phyloP scores from a whole-genome alignment of 2,113 vertebrate genomes.

The Anarhynchus alexandrinus region DNA sequence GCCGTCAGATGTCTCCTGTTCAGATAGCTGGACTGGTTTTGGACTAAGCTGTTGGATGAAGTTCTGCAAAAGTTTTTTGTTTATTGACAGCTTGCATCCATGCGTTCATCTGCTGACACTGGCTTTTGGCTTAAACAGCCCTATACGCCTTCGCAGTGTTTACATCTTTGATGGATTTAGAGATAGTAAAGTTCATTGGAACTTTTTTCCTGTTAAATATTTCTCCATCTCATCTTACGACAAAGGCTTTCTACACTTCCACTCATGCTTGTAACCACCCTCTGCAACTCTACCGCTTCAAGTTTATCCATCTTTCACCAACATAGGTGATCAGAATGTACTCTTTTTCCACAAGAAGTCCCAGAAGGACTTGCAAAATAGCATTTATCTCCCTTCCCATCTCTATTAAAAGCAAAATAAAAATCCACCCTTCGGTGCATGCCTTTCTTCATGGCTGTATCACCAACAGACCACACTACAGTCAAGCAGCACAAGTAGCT shows the following conservation, averaged over 20 bases:
- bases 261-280: neutral
- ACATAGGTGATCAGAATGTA: neutral
- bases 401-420: neutral
- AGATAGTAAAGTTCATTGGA: conserved; percentile 14
- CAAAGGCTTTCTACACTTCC: conserved; percentile 1
- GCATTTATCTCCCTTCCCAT: neutral
- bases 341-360: neutral
- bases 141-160: neutral
- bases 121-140: neutral
- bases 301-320: neutral
- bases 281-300: neutral
- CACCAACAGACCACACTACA: neutral
- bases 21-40: neutral
- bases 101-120: neutral
- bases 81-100: neutral
- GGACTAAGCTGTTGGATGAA: neutral
- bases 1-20: neutral
- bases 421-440: neutral
- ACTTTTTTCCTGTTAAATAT: conserved; percentile 4
- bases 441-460: neutral
- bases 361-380: neutral
- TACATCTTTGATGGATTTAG: neutral
- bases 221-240: neutral
- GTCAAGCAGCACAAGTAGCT: neutral
- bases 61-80: neutral